Evolutionary conservation across 2,888 invertebrate species (phyloP).

Genomic region (Sinelater perroti): DNA sequence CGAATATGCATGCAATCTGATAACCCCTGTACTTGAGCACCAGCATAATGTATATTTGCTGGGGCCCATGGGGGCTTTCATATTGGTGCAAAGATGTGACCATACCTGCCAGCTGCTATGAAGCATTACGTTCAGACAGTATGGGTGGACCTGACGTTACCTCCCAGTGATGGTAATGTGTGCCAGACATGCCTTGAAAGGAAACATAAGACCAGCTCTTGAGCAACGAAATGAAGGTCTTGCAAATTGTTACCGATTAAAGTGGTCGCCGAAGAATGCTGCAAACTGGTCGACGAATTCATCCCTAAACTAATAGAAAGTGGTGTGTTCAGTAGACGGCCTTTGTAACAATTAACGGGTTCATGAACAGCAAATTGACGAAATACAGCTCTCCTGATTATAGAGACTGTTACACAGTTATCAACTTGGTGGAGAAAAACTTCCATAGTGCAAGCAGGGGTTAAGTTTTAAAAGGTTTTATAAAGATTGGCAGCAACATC

Average conservation of each 20-base stretch:
- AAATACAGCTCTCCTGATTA: conserved; percentile 49
- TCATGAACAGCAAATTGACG: conserved; percentile 59
- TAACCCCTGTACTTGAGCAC: no score
- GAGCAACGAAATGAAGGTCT: conserved; percentile 89
- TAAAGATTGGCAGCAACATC: conserved; percentile 75
- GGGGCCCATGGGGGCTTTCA: no score
- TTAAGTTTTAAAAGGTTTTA: conserved; percentile 65
- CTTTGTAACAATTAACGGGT: conserved; percentile 82
- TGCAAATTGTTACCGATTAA: conserved; percentile 83
- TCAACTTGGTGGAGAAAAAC: conserved; percentile 63
- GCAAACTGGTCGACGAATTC: conserved; percentile 82
- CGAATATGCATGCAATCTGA: no score
- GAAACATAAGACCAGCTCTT: conserved; percentile 86
- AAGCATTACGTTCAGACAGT: conserved; percentile 81
- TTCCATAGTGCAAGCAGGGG: conserved; percentile 66
- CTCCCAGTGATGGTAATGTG: conserved; percentile 79
- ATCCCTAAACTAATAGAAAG: conserved; percentile 87
- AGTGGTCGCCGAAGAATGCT: conserved; percentile 77
- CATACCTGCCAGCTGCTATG: conserved; percentile 79
- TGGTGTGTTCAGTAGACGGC: conserved; percentile 87
- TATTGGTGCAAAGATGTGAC: no score
- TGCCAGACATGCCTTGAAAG: conserved; percentile 85
- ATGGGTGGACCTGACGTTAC: conserved; percentile 75
- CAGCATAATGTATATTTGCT: no score
- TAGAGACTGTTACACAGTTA: conserved; percentile 64